Conservation (phyloP, 1,140 invertebrate species). For the Phenacoccus solenopsis region DNA sequence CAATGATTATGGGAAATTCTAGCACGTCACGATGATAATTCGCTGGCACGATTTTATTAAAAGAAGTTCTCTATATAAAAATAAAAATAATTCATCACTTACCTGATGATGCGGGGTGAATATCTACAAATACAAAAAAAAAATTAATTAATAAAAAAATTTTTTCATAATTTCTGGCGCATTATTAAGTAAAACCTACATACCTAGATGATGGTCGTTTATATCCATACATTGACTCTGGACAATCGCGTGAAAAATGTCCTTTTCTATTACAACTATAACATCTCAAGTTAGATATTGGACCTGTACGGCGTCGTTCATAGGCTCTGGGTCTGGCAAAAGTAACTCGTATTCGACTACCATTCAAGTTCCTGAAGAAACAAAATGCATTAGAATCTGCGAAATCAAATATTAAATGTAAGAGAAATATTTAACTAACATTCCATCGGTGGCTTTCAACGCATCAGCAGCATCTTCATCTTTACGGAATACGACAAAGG, state of each 20-base stretch:
- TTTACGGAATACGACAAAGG: slow-evolving; percentile 23
- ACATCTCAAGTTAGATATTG: slow-evolving; percentile 19
- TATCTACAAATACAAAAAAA: not conserved
- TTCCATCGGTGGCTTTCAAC: slow-evolving; percentile 22
- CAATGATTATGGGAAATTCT: not conserved
- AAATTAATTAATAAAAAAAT: not conserved
- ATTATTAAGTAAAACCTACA: not conserved
- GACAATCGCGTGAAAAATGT: slow-evolving; percentile 23
- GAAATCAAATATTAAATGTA: not conserved
- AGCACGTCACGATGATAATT: not conserved
- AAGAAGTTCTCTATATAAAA: not conserved
- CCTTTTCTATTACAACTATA: slow-evolving; percentile 22
- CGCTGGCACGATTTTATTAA: not conserved
- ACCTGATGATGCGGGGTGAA: not conserved
- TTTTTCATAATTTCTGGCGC: not conserved
- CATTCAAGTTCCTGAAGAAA: slow-evolving; percentile 20
- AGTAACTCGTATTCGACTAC: slow-evolving; percentile 22
- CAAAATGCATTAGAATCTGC: not conserved
- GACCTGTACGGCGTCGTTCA: slow-evolving; percentile 19
- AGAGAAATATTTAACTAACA: slow-evolving; percentile 14
- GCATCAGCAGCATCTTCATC: slow-evolving; percentile 23
- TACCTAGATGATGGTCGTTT: slow-evolving; percentile 19
- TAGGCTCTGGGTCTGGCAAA: slow-evolving; percentile 22
- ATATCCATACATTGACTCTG: slow-evolving; percentile 23
- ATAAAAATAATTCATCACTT: not conserved